Percentiles rank a stretch among this genome's conserved stretches.
phyloP scores from a whole-genome alignment of 2,888 invertebrate genomes.

The Drosophila silvestris region DNA sequence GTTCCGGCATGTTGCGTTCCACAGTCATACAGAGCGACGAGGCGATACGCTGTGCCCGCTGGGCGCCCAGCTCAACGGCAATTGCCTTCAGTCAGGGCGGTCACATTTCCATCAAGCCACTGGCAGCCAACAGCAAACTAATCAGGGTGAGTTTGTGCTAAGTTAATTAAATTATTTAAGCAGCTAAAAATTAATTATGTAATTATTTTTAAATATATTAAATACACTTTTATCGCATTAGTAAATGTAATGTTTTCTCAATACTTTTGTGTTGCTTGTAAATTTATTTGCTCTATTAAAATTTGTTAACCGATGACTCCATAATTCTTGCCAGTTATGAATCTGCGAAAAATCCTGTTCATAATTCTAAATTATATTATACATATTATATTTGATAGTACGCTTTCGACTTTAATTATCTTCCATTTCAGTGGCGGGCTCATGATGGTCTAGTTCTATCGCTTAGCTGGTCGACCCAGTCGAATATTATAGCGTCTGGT shows the following conservation, averaged over 20 bases:
- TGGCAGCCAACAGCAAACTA: conserved; percentile 91
- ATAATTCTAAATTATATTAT: background rate
- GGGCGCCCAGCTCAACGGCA: conserved; percentile 91
- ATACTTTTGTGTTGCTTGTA: background rate
- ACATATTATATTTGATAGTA: background rate
- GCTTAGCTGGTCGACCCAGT: conserved; percentile 97
- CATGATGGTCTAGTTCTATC: conserved; percentile 97
- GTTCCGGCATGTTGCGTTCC: conserved; percentile 96
- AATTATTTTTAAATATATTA: background rate
- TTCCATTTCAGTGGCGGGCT: conserved; percentile 93
- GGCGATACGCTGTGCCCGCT: conserved; percentile 93
- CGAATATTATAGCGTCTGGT: conserved; percentile 96
- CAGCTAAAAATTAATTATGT: background rate
- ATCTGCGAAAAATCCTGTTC: background rate
- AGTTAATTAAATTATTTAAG: background rate
- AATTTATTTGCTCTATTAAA: background rate
- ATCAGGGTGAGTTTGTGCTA: conserved; percentile 87
- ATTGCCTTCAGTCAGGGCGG: conserved; percentile 90
- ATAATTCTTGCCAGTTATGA: too few relatives aligned
- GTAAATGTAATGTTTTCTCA: background rate
- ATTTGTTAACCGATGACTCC: background rate
- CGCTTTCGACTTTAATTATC: conserved; percentile 14
- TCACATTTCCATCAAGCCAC: conserved; percentile 89
- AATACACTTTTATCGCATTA: too few relatives aligned
- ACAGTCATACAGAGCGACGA: conserved; percentile 93